These are phyloP conservation scores for Mionectes olivaceus DNA, from an alignment of 2,797 vertebrate genomes.

Conservation along the genomic window DNA sequence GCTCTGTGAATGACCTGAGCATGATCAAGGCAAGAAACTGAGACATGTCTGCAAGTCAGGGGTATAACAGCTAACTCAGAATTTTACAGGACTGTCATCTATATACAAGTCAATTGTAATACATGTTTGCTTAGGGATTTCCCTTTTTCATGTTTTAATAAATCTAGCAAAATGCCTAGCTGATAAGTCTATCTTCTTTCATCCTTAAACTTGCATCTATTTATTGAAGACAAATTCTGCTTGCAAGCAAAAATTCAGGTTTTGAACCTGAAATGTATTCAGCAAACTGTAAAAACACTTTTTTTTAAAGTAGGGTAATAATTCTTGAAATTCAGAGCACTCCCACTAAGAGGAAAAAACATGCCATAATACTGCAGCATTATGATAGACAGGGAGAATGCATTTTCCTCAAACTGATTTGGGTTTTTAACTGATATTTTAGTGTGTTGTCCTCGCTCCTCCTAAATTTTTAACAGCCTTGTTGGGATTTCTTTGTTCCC, in stretches of 20 bases:
- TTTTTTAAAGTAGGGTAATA: not conserved
- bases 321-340: not conserved
- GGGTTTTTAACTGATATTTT: not conserved
- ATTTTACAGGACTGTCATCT: not conserved
- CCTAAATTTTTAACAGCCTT: not conserved
- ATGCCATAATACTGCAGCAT: not conserved
- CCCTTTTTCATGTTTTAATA: not conserved
- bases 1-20: not conserved
- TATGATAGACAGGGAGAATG: not conserved
- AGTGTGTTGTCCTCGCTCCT: not conserved
- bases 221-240: not conserved
- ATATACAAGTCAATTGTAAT: not conserved
- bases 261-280: slow-evolving; percentile 7
- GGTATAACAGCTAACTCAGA: not conserved
- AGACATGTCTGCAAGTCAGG: not conserved
- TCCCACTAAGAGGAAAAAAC: not conserved
- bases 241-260: not conserved
- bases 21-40: not conserved
- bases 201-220: not conserved
- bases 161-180: not conserved
- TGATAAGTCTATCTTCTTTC: not conserved
- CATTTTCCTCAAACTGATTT: not conserved
- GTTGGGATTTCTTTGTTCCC: not conserved
- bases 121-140: not conserved
- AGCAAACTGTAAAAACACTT: not conserved